Conservation (phyloP, 2,797 vertebrate genomes). For the Sus cebifrons region DNA sequence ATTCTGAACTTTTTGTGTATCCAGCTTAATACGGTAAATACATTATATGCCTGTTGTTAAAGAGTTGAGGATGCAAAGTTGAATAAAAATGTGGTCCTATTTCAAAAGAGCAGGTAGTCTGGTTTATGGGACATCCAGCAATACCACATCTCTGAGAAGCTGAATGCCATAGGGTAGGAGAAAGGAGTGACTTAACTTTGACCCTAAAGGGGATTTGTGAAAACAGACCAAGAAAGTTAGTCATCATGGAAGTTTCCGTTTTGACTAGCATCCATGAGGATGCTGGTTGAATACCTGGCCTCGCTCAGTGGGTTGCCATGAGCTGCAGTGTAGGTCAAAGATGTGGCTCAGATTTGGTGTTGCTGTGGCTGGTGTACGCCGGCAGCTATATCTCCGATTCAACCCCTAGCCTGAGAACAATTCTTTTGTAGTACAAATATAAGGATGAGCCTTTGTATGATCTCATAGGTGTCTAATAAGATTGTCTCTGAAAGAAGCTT, state of each 20-base stretch:
- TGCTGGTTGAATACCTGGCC: too few relatives aligned
- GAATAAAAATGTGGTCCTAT: not conserved
- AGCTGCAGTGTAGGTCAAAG: too few relatives aligned
- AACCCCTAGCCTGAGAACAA: too few relatives aligned
- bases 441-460: not conserved
- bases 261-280: too few relatives aligned
- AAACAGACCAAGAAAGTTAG: not conserved
- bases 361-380: too few relatives aligned
- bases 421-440: not conserved
- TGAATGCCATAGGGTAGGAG: not conserved
- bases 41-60: not conserved
- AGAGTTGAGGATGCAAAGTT: not conserved
- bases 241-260: not conserved
- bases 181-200: not conserved
- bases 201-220: not conserved
- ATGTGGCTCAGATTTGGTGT: too few relatives aligned
- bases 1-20: not conserved
- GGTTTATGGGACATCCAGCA: not conserved
- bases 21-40: not conserved
- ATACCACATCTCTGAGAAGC: not conserved
- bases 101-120: not conserved
- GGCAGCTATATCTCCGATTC: too few relatives aligned
- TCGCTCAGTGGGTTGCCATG: too few relatives aligned
- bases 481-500: not conserved
- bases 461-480: not conserved